Evolutionary conservation across 2,888 invertebrate genomes (phyloP).

Genomic region (Heliconius aoede): DNA sequence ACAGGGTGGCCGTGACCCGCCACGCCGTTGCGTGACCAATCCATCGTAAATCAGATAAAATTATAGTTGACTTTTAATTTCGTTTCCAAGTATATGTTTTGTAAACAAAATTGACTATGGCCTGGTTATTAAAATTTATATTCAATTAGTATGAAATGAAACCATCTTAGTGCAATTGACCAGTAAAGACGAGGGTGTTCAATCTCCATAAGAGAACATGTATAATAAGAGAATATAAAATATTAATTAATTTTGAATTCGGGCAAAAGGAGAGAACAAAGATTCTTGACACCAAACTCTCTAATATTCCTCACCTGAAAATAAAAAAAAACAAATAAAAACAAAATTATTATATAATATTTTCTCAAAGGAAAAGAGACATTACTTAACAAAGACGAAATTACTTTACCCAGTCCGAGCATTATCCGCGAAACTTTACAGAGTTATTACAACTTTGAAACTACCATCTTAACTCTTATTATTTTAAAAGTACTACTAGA

Average conservation of each 20-base stretch:
- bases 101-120: conserved; percentile 7
- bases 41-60: conserved; percentile 18
- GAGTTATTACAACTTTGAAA: conserved; percentile 6
- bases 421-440: background rate
- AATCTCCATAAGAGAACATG: too few species aligned
- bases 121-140: background rate
- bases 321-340: background rate
- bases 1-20: conserved; percentile 38
- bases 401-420: background rate
- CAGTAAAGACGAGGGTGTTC: too few species aligned
- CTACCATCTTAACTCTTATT: background rate
- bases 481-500: background rate
- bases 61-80: conserved; percentile 11
- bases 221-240: too few species aligned
- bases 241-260: background rate
- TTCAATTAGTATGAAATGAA: too few species aligned
- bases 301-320: background rate
- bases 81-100: background rate
- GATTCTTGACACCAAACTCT: background rate
- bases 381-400: background rate
- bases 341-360: too few species aligned
- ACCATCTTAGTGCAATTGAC: too few species aligned
- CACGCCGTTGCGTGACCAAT: conserved; percentile 34
- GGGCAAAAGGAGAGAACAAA: background rate
- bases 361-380: background rate